These are phyloP conservation scores for Nibea albiflora DNA, from an alignment of 2,113 vertebrate genomes.

Conservation along the genomic window DNA sequence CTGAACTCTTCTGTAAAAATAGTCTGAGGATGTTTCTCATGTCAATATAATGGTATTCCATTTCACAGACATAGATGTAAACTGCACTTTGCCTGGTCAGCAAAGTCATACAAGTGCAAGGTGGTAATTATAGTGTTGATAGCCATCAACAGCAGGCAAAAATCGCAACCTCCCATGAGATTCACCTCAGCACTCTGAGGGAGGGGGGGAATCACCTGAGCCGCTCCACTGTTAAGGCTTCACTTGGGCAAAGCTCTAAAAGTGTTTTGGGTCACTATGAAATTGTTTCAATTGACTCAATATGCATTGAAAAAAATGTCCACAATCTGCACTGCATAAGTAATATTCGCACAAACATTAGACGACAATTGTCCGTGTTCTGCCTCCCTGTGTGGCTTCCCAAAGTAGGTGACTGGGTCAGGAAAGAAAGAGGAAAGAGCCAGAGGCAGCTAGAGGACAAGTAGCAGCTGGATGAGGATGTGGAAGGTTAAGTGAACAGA, in stretches of 20 bases:
- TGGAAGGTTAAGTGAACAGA: slow-evolving; percentile 51
- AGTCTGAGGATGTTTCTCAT: too few relatives aligned
- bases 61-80: too few relatives aligned
- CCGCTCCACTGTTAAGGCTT: not conserved
- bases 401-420: slow-evolving; percentile 49
- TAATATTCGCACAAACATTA: too few relatives aligned
- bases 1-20: too few relatives aligned
- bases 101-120: too few relatives aligned
- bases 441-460: slow-evolving; percentile 32
- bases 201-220: not conserved
- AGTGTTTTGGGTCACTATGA: not conserved
- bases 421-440: slow-evolving; percentile 4
- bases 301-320: too few relatives aligned
- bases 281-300: not conserved
- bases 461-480: slow-evolving; percentile 44
- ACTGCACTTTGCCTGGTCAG: too few relatives aligned
- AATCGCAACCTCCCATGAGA: not conserved
- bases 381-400: not conserved
- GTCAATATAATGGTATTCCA: too few relatives aligned
- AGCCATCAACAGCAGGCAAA: not conserved
- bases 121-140: not conserved
- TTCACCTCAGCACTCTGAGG: not conserved
- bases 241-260: not conserved
- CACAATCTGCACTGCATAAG: not conserved
- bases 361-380: not conserved